Percentiles rank a stretch among this genome's conserved stretches.
Conservation (phyloP, 2,113 vertebrate species). For the Verasper variegatus region DNA sequence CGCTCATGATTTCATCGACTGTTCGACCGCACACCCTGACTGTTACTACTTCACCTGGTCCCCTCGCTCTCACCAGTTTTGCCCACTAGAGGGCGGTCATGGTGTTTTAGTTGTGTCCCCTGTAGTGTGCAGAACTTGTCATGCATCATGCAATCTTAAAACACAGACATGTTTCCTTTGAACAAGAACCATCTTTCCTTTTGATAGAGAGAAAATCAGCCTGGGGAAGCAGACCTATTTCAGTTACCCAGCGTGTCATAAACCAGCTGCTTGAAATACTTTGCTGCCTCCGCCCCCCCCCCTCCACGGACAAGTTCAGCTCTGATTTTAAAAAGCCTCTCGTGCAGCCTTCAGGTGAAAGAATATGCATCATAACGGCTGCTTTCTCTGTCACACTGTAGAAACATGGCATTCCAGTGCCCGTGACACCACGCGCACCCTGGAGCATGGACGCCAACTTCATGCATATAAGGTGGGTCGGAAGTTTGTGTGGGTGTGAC, state of each 20-base stretch:
- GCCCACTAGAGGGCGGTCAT: conserved; percentile 67
- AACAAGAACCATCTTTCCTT: neutral
- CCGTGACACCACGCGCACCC: conserved; percentile 88
- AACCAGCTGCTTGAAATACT: conserved; percentile 5
- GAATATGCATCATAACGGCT: neutral
- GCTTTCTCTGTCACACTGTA: conserved; percentile 57
- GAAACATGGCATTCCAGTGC: conserved; percentile 92
- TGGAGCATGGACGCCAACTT: conserved; percentile 99
- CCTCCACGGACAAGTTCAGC: no score
- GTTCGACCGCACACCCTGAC: neutral
- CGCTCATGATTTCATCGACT: neutral
- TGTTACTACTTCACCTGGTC: neutral
- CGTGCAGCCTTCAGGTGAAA: neutral
- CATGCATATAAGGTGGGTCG: conserved; percentile 95
- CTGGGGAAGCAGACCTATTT: neutral
- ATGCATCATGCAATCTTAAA: neutral
- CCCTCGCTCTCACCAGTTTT: neutral
- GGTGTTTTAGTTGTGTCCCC: conserved; percentile 18
- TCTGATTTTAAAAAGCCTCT: neutral
- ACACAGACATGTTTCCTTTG: neutral
- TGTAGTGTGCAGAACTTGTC: neutral
- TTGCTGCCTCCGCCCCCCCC: no score
- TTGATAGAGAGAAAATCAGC: neutral
- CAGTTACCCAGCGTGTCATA: neutral
- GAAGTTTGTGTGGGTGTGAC: neutral